These are phyloP conservation scores for Hyla sarda DNA, from an alignment of 2,113 vertebrate genomes.

Conservation along the genomic window DNA sequence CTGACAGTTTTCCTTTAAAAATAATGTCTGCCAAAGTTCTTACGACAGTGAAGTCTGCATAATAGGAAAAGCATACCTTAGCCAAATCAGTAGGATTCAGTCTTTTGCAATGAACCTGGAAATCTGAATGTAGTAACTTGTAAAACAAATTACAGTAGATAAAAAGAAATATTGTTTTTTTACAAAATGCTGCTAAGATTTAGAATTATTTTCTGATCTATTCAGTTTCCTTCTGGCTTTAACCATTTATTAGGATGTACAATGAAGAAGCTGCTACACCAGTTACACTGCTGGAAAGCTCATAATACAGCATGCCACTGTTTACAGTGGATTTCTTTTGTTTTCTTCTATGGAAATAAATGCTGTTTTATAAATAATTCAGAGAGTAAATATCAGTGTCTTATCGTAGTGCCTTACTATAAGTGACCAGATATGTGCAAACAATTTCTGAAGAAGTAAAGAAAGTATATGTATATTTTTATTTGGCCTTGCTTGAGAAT, in stretches of 20 bases:
- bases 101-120: background rate
- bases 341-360: background rate
- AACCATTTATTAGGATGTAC: background rate
- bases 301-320: background rate
- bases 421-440: background rate
- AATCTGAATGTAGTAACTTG: background rate
- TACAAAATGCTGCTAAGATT: conserved; percentile 7
- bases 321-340: background rate
- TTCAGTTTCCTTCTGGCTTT: background rate
- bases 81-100: background rate
- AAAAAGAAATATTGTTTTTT: background rate
- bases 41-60: background rate
- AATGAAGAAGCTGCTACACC: background rate
- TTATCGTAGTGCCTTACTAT: background rate
- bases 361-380: background rate
- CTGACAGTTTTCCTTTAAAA: too few species aligned
- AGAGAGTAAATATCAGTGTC: background rate
- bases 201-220: background rate
- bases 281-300: background rate
- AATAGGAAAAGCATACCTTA: background rate
- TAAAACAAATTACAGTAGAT: too few species aligned
- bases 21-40: background rate
- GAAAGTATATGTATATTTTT: background rate
- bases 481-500: background rate
- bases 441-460: background rate